These are phyloP conservation scores for Lathronympha strigana DNA, from an alignment of 2,888 invertebrate species.

Conservation along the genomic window DNA sequence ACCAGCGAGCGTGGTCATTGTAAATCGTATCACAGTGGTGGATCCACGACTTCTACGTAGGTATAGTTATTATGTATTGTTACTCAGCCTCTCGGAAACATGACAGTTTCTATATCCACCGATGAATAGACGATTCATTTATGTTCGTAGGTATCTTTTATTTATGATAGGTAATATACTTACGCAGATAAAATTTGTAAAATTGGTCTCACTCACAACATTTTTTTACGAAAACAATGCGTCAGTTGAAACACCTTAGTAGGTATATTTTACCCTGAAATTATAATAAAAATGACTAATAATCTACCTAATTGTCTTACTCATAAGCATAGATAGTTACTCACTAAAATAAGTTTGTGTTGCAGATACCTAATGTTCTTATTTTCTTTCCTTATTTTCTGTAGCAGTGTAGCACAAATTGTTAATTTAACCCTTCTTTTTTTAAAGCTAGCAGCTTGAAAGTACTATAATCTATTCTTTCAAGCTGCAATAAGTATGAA, in stretches of 20 bases:
- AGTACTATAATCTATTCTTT: no score
- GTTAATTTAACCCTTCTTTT: no score
- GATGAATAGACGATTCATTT: slow-evolving; percentile 20
- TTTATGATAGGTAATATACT: not conserved
- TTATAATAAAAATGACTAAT: no score
- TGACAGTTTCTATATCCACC: slow-evolving; percentile 1
- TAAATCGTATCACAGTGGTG: not conserved
- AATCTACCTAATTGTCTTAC: no score
- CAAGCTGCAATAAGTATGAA: no score
- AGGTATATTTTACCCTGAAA: no score
- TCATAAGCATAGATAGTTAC: no score
- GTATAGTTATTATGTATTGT: slow-evolving; percentile 13
- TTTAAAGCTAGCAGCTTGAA: no score
- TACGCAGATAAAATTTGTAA: not conserved
- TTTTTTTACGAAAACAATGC: not conserved
- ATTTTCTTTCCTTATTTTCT: no score
- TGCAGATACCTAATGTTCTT: no score
- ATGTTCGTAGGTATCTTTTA: not conserved
- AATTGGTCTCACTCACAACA: not conserved
- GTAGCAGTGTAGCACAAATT: no score
- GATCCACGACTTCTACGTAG: not conserved
- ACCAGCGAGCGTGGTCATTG: not conserved
- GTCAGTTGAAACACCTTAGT: slow-evolving; percentile 4
- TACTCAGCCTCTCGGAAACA: slow-evolving; percentile 19
- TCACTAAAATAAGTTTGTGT: no score